Percentiles rank a stretch among this genome's conserved stretches.
Conservation (phyloP, 2,797 vertebrate species). For the Salmo trutta region DNA sequence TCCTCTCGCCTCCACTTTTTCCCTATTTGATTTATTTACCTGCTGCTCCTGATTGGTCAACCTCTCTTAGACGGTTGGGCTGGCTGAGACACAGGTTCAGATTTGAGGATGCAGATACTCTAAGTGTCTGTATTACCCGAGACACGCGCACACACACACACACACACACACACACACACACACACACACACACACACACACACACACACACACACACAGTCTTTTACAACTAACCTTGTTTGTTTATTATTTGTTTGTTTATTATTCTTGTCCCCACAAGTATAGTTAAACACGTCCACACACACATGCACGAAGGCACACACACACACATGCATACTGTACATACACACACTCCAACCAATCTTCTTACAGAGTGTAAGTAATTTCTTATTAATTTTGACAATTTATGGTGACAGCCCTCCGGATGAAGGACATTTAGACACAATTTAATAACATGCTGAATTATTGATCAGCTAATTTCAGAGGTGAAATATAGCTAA, state of each 20-base stretch:
- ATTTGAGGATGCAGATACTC: not conserved
- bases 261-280: too few relatives aligned
- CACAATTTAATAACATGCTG: constrained; percentile 71
- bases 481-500: constrained; percentile 71
- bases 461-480: constrained; percentile 83
- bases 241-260: too few relatives aligned
- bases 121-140: not conserved
- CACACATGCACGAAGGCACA: too few relatives aligned
- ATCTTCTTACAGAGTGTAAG: constrained; percentile 41
- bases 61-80: constrained; percentile 2
- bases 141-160: not conserved
- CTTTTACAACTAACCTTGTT: too few relatives aligned
- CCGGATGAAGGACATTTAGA: constrained; percentile 69
- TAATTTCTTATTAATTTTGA: constrained; percentile 50
- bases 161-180: constrained; percentile 14
- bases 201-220: constrained; percentile 4
- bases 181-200: not conserved
- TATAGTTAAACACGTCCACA: too few relatives aligned
- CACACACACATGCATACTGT: not conserved
- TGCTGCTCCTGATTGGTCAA: not conserved
- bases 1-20: constrained; percentile 7
- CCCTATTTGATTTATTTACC: constrained; percentile 18
- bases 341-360: constrained; percentile 11
- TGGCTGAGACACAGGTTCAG: not conserved
- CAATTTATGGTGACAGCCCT: constrained; percentile 50